Evolutionary conservation across 2,797 vertebrate genomes (phyloP).

Genomic region (Neomorphus geoffroyi): DNA sequence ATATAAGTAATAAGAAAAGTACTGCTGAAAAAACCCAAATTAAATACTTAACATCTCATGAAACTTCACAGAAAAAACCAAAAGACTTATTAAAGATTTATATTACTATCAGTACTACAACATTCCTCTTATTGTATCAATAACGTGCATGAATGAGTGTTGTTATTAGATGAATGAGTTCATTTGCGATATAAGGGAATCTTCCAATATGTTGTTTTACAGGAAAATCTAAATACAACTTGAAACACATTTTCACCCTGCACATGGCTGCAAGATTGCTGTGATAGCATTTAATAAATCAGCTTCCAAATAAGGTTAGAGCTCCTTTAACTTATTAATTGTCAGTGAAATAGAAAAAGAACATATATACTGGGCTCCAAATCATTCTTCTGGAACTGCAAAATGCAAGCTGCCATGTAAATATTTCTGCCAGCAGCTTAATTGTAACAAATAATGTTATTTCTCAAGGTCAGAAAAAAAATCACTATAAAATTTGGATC

Average conservation of each 20-base stretch:
- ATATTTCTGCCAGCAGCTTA: conserved; percentile 33
- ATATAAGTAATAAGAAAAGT: background rate
- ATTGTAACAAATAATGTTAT: conserved; percentile 29
- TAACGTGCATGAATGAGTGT: background rate
- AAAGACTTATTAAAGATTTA: background rate
- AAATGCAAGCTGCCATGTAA: conserved; percentile 32
- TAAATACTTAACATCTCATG: background rate
- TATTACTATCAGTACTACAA: background rate
- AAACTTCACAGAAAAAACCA: background rate
- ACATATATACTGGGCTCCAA: background rate
- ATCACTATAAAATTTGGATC: background rate
- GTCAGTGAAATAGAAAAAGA: conserved; percentile 1
- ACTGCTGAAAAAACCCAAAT: background rate
- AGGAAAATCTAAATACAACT: background rate
- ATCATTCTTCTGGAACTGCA: conserved; percentile 13
- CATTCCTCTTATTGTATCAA: background rate
- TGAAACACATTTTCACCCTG: background rate
- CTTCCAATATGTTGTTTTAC: background rate
- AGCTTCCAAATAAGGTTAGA: conserved; percentile 22
- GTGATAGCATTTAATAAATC: conserved; percentile 3
- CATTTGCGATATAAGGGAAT: background rate
- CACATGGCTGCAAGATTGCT: background rate
- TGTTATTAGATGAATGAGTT: background rate
- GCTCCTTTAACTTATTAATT: conserved; percentile 46
- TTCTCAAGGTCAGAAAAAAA: conserved; percentile 15